A percentile compares a stretch with the other conserved stretches of the same genome.
Evolutionary conservation across 2,888 invertebrate species (phyloP).

Genomic region (Microdon myrmicae): DNA sequence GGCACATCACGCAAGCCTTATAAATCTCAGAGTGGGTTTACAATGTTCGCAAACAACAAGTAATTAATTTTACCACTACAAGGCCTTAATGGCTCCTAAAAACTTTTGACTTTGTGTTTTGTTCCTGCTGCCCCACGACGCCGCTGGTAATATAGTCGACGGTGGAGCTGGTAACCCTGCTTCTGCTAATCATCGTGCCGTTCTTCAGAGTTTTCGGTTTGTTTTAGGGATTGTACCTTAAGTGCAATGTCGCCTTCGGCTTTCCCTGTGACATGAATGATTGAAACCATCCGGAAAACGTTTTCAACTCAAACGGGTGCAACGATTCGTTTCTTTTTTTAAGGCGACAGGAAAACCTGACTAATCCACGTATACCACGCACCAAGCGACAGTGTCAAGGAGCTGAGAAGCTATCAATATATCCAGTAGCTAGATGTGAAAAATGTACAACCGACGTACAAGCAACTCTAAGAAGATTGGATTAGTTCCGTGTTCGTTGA

Average conservation of each 20-base stretch:
- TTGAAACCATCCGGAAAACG: constrained; percentile 23
- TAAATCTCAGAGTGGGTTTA: constrained; percentile 64
- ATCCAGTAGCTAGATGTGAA: constrained; percentile 45
- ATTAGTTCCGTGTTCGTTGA: constrained; percentile 37
- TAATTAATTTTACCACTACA: constrained; percentile 68
- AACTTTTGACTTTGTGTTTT: constrained; percentile 61
- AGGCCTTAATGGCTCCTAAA: constrained; percentile 66
- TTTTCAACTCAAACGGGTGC: constrained; percentile 25
- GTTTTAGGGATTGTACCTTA: constrained; percentile 42
- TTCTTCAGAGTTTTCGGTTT: constrained; percentile 28
- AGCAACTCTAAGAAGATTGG: constrained; percentile 20
- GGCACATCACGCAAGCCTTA: constrained; percentile 64
- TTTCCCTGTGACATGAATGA: constrained; percentile 23
- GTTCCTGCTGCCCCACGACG: constrained; percentile 13
- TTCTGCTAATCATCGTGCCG: constrained; percentile 9
- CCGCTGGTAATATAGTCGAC: not conserved
- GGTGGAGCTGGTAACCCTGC: not conserved
- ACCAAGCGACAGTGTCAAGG: constrained; percentile 42
- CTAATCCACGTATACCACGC: constrained; percentile 19
- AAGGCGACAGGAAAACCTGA: constrained; percentile 19
- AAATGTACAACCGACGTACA: constrained; percentile 34
- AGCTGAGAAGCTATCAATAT: constrained; percentile 52
- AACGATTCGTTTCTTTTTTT: constrained; percentile 29
- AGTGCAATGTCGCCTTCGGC: constrained; percentile 31
- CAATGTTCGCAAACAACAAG: constrained; percentile 66